Evolutionary conservation across 1,140 invertebrate genomes (phyloP).

Genomic region (Aricia agestis): DNA sequence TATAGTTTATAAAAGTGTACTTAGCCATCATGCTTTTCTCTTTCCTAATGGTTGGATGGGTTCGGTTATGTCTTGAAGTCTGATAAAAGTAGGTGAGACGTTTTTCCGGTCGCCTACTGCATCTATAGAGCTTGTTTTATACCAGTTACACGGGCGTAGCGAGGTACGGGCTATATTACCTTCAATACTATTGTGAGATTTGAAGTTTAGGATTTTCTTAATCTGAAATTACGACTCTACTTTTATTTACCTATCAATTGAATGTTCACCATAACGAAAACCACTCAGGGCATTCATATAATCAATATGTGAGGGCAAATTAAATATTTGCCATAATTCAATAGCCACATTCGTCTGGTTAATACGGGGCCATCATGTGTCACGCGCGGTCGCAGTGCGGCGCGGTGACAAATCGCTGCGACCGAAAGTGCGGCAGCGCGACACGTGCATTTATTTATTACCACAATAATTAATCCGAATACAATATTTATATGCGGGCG

Average conservation of each 20-base stretch:
- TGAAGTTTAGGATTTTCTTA: too few species aligned
- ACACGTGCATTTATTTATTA: slow-evolving; percentile 22
- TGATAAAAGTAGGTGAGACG: background rate
- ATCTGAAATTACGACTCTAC: too few species aligned
- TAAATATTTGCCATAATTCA: slow-evolving; percentile 5
- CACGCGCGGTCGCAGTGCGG: slow-evolving; percentile 23
- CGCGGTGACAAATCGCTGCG: slow-evolving; percentile 29
- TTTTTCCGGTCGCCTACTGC: background rate
- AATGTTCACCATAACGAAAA: too few species aligned
- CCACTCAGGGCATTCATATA: background rate
- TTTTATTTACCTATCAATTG: too few species aligned
- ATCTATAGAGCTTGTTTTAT: too few species aligned
- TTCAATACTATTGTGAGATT: too few species aligned
- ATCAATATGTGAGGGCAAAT: slow-evolving; percentile 1
- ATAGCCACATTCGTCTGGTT: background rate
- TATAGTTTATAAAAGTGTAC: slow-evolving; percentile 12
- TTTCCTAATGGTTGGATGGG: background rate
- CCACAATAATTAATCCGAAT: slow-evolving; percentile 17
- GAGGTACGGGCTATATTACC: too few species aligned
- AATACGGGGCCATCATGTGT: slow-evolving; percentile 12
- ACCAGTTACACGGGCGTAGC: too few species aligned
- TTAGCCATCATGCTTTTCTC: background rate
- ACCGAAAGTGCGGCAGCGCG: slow-evolving; percentile 27
- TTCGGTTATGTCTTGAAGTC: background rate
- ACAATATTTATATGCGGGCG: background rate